Conservation (phyloP, 2,888 invertebrate genomes). For the Xestia sexstrigata region DNA sequence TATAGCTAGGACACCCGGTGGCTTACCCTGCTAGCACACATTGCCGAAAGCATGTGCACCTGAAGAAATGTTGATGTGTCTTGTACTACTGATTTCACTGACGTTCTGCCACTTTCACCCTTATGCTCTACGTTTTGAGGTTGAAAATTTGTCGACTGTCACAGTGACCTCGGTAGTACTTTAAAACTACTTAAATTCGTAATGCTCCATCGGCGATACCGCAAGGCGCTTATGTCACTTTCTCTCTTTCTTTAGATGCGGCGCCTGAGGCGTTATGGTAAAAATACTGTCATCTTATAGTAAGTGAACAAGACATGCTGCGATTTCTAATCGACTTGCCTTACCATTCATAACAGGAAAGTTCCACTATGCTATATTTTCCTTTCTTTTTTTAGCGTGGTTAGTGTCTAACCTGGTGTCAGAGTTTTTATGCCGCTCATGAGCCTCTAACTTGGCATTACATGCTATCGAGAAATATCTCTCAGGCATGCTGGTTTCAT, state of each 20-base stretch:
- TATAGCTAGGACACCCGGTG: background rate
- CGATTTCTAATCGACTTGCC: constrained; percentile 2
- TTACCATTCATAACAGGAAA: background rate
- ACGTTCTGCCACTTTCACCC: no score
- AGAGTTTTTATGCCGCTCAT: no score
- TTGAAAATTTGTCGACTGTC: no score
- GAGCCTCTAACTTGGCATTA: no score
- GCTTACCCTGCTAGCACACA: background rate
- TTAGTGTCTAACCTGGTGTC: no score
- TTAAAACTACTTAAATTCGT: background rate
- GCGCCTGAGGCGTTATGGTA: background rate
- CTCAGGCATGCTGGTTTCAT: no score
- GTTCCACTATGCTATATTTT: background rate
- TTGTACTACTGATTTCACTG: background rate
- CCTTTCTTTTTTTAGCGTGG: background rate
- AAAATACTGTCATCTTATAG: background rate
- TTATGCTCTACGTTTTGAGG: no score
- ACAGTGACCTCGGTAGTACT: background rate
- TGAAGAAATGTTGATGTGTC: background rate
- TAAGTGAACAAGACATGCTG: background rate
- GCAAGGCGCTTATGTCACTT: constrained; percentile 3
- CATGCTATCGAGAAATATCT: no score
- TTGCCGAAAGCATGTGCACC: background rate
- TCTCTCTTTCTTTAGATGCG: background rate
- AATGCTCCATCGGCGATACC: background rate